phyloP scores from a whole-genome alignment of 2,888 invertebrate species.

The Drosophila lacicola region DNA sequence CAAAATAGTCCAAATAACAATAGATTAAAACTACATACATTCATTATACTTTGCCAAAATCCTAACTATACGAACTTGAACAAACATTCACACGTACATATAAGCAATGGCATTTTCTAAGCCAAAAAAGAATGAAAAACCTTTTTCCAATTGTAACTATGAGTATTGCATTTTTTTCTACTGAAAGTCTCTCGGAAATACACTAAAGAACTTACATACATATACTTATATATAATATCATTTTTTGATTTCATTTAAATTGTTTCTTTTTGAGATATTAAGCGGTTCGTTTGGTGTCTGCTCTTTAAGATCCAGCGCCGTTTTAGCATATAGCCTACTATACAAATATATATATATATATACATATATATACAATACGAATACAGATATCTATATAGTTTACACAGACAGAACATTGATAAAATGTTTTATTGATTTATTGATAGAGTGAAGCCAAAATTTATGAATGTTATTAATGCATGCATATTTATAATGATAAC shows the following conservation, averaged over 20 bases:
- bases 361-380: conserved; percentile 23
- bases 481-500: conserved; percentile 39
- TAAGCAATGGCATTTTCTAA: conserved; percentile 60
- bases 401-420: conserved; percentile 21
- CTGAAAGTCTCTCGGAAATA: conserved; percentile 32
- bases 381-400: conserved; percentile 24
- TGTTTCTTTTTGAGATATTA: conserved; percentile 38
- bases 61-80: conserved; percentile 11
- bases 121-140: conserved; percentile 7
- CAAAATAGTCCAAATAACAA: conserved; percentile 46
- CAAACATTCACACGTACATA: conserved; percentile 5
- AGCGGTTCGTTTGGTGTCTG: conserved; percentile 15
- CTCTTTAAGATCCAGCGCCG: conserved; percentile 34
- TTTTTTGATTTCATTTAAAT: conserved; percentile 32
- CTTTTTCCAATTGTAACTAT: conserved; percentile 67
- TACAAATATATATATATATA: conserved; percentile 45
- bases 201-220: conserved; percentile 34
- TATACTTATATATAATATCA: conserved; percentile 24
- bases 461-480: conserved; percentile 61
- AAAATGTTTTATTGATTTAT: conserved; percentile 19
- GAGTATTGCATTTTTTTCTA: conserved; percentile 74
- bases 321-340: conserved; percentile 56
- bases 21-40: conserved; percentile 30
- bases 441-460: conserved; percentile 72
- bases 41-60: conserved; percentile 35